Base-by-base conservation (phyloP, 2,797 vertebrate species). In the Fratercula arctica region DNA sequence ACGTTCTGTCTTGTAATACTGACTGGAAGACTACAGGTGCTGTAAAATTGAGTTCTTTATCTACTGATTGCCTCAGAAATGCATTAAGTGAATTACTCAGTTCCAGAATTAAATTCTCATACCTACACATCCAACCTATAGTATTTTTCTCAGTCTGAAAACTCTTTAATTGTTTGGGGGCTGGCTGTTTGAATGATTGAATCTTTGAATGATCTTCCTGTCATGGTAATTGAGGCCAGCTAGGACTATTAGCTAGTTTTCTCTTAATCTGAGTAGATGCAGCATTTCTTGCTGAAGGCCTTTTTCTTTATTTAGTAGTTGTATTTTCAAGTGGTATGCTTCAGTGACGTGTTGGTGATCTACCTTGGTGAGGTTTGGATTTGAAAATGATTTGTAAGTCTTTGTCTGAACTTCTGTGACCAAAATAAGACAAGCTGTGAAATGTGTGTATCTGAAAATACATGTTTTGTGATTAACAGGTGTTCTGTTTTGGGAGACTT, bases 401-500 rank as follows among this genome's bases (percentile, higher is more conserved):
- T 85, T 70, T 63, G 5, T 85, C n/a, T 77, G 35, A 94, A 68
- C 29, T 67, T 60, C 23, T 77, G 45, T 82, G 59, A 82, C 45
- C 56, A 67, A 74, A 81, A 50, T 60, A 88, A 77, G n/a, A 16
- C 53, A 67, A 79, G 4, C 15, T 67, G 48, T 41, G 46, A 75
- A 70, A 53, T 53, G 5, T 72, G 21, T 83, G 59, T 74, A 25
- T 60, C 50, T 78, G 25, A 84, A 89, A 87, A 46, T n/a, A n/a
- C 0, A 1, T 57, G 23, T 48, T 89, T 92, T 94, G 14, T 76
- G 39, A 29, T 87, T 70, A 80, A 60, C 19, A 50, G 28, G 6
- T 13, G 1, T 48, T 79, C n/a, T 0, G 2, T 67, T 90, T 70
- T 11, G n/a, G 28, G 10, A 39, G 8, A 10, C 3, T 72, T 1